Percentiles rank a stretch among this genome's conserved stretches.
Conservation (phyloP, 92 coral and sea anemone genomes). For the Desmophyllum pertusum region DNA sequence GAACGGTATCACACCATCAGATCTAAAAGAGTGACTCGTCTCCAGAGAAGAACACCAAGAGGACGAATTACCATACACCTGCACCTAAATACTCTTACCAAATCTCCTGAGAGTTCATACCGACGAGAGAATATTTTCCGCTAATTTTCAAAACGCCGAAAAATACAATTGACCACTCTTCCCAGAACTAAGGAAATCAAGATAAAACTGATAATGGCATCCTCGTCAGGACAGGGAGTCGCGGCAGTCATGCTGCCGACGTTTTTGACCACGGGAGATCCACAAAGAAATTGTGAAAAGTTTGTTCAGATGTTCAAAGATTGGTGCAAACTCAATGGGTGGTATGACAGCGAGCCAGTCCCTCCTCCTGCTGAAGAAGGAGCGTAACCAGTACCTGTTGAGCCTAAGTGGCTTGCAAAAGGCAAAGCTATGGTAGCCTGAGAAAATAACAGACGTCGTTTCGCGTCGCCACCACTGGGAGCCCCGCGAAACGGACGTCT, state of each 20-base stretch:
- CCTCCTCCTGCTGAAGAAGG: conserved; percentile 31
- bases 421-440: conserved; percentile 58
- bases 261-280: conserved; percentile 25
- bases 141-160: too few relatives aligned
- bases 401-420: conserved; percentile 47
- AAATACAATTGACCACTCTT: too few relatives aligned
- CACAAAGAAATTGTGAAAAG: conserved; percentile 47
- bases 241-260: conserved; percentile 11
- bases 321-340: conserved; percentile 49
- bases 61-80: too few relatives aligned
- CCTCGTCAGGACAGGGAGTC: conserved; percentile 23
- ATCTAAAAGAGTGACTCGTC: too few relatives aligned
- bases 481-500: too few relatives aligned
- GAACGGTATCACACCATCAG: too few relatives aligned
- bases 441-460: too few relatives aligned
- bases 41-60: too few relatives aligned
- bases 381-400: conserved; percentile 11
- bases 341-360: conserved; percentile 47
- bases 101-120: too few relatives aligned
- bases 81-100: too few relatives aligned
- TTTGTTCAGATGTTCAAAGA: conserved; percentile 48
- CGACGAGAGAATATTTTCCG: too few relatives aligned
- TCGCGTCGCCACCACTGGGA: too few relatives aligned
- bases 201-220: not conserved
- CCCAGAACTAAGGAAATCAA: not conserved